Evolutionary conservation across 1,140 invertebrate species (phyloP), one percentile per base, ranked within the genome.

Genomic region (Scaptomyza hsui): DNA sequence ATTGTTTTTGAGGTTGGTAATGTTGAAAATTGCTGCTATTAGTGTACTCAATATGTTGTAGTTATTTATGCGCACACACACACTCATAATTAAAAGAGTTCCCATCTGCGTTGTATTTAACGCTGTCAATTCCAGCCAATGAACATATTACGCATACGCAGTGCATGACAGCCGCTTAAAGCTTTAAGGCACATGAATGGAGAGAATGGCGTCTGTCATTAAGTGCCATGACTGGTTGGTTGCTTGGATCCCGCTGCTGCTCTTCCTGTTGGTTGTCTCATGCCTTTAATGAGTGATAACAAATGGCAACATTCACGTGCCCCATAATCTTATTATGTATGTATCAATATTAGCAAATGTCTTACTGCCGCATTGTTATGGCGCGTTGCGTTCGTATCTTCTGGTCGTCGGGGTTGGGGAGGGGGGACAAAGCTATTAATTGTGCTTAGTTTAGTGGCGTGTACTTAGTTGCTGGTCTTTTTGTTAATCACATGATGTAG

Each of bases 261-360:
- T 32, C 21, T 48, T 51, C 57, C 19, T 72, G 24, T 44, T 39
- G 61, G 24, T 44, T 39, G 61, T 48, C 32, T 47, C 42, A 44
- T 37, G 35, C 21, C 32, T 18, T n/a, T 88, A 86, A 85, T 86
- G 77, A 85, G 80, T 52, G 72, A 77, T 75, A 85, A 64, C 59
- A 64, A 71, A 88, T 85, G 62, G 68, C 68, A 61, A 47, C 77
- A 78, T 64, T 68, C 77, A 78, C 81, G 72, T 80, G 67, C 70
- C 81, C 71, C 77, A 86, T 85, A 88, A 85, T 86, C 82, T 74
- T 85, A 85, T 71, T 74, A 77, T 86, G 72, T 72, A 68, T 72
- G 71, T 75, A 72, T 76, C 69, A 68, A 72, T 76, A 72, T 72
- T 52, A 72, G 52, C 62, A 68, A 68, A 72, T 72, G 72, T 75